Evolutionary conservation across 2,797 vertebrate species (phyloP), one percentile per base, ranked within the genome.

Genomic region (Spea hammondii): DNA sequence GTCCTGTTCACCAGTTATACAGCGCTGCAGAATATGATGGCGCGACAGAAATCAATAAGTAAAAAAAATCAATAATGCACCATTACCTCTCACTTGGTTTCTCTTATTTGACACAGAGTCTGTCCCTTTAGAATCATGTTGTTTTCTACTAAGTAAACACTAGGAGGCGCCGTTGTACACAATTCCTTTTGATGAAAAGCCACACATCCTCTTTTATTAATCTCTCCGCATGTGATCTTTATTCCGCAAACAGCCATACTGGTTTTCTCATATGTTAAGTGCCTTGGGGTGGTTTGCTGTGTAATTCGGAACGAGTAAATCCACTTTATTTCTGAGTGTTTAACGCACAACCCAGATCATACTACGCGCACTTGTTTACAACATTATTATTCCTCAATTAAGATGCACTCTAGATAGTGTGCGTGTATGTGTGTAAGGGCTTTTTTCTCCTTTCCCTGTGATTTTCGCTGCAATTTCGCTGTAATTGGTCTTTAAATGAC

Each of bases 281-380:
- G 59, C 48, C 65, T 53, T 44, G 12, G n/a, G 48, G 8, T 3
- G 17, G 13, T 51, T 45, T 49, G 53, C 12, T 54, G 54, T 74
- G 51, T 74, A 74, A 79, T 79, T 79, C 69, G 6, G 5, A 51
- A 11, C 0, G 8, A 69, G 54, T 44, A 79, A 79, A 74, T 53
- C 71, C 65, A 67, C 77, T 74, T 59, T 60, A 70, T 53, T 62
- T 13, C 46, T 53, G 17, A 79, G 60, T 51, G 70, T 50, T 72
- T 78, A 66, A 72, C 51, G 77, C 55, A 67, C 76, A 72, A 55
- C 53, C 11, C 60, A 7, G 59, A 53, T 67, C 48, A 50, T 60
- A 45, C 9, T 13, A 9, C 32, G 1, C 1, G 51, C 51, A 54
- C 51, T 7, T 3, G 51, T 7, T 7, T 54, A 11, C 51, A 1